A percentile compares a stretch with the other conserved stretches of the same genome.
phyloP scores from a whole-genome alignment of 2,113 vertebrate genomes.

The Electrona antarctica region DNA sequence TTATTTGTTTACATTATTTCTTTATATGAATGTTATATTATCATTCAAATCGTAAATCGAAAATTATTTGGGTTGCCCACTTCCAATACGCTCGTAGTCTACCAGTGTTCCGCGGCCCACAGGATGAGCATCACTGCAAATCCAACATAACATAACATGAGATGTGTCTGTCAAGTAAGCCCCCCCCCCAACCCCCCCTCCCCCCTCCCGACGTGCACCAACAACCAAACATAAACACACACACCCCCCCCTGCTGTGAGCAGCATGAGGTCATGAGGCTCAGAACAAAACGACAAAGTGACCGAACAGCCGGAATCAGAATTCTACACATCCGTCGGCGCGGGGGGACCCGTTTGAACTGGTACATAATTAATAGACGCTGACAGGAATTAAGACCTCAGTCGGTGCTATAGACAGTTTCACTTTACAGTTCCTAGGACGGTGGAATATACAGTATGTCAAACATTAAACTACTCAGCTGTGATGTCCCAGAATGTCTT shows the following conservation, averaged over 20 bases:
- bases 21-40: not conserved
- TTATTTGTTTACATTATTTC: not conserved
- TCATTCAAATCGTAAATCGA: not conserved
- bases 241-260: not conserved
- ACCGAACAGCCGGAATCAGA: constrained; percentile 65
- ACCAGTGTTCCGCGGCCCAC: too few species aligned
- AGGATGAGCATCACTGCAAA: too few species aligned
- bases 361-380: constrained; percentile 80
- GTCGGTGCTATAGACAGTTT: too few species aligned
- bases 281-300: constrained; percentile 43
- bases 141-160: too few species aligned
- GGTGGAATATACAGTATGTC: constrained; percentile 15
- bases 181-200: too few species aligned
- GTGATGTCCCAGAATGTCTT: too few species aligned
- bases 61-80: too few species aligned
- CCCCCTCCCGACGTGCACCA: not conserved
- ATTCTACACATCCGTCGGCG: constrained; percentile 62
- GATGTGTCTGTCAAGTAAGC: constrained; percentile 27
- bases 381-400: constrained; percentile 81
- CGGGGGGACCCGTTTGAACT: constrained; percentile 75
- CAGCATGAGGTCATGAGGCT: too few species aligned
- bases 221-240: not conserved
- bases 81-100: too few species aligned
- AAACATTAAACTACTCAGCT: constrained; percentile 3
- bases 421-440: constrained; percentile 66